Percentiles rank a stretch among this genome's conserved stretches.
Conservation (phyloP, 2,888 invertebrate species). For the Luperina nickerlii region DNA sequence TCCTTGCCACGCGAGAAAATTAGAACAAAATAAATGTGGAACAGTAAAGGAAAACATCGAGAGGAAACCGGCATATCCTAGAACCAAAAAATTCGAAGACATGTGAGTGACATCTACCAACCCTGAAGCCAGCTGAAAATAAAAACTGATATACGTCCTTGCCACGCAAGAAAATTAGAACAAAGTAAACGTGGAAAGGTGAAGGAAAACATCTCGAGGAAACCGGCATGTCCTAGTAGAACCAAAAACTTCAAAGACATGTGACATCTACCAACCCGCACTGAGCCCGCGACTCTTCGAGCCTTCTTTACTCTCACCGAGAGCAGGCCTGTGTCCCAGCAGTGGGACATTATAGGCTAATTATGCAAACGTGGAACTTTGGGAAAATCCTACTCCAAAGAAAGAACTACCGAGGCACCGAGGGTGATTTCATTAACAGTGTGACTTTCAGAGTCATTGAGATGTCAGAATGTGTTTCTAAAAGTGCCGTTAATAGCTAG, state of each 20-base stretch:
- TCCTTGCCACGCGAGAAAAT: background rate
- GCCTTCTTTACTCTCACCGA: background rate
- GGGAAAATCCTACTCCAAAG: background rate
- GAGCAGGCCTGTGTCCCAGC: background rate
- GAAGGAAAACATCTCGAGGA: background rate
- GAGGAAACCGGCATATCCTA: background rate
- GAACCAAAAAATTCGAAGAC: background rate
- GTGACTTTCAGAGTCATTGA: background rate
- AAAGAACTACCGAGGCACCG: too few species aligned
- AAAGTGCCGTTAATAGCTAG: too few species aligned
- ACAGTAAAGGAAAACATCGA: background rate
- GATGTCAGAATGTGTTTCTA: background rate
- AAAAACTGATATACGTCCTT: background rate
- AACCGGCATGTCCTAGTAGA: background rate
- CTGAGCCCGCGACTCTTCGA: background rate
- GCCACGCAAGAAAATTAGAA: background rate
- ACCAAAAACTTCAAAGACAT: background rate
- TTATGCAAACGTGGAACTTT: background rate
- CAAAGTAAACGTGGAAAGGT: background rate
- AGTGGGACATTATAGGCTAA: background rate
- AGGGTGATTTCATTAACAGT: background rate
- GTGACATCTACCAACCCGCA: background rate
- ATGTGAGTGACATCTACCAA: background rate
- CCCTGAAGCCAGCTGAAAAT: background rate
- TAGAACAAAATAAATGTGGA: background rate